phyloP scores from a whole-genome alignment of 2,797 vertebrate genomes.

The Peromyscus aztecus region DNA sequence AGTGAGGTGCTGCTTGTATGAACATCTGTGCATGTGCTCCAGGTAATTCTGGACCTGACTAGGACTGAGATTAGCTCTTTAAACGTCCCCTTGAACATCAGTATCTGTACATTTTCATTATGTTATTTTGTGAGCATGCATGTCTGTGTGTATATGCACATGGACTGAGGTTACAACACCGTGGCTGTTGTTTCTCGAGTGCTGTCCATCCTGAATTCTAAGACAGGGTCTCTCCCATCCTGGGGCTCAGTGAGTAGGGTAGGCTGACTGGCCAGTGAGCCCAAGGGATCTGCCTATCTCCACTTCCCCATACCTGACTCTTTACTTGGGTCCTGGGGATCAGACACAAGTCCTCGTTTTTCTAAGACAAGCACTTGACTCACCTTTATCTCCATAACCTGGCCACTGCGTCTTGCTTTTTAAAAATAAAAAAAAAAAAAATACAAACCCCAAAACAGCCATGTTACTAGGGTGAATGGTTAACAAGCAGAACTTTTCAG shows the following conservation, averaged over 20 bases:
- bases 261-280: not conserved
- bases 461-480: not conserved
- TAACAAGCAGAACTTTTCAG: not conserved
- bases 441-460: not conserved
- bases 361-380: not conserved
- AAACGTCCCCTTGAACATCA: not conserved
- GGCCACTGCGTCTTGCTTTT: not conserved
- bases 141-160: not conserved
- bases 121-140: not conserved
- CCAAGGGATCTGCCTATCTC: not conserved
- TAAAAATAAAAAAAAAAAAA: not conserved
- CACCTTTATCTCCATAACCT: not conserved
- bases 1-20: accelerated
- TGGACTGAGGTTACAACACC: not conserved
- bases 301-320: not conserved
- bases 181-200: not conserved
- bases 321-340: not conserved
- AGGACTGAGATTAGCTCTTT: not conserved
- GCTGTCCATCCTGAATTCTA: not conserved
- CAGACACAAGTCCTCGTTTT: not conserved
- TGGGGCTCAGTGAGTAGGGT: not conserved
- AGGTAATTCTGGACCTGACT: not conserved
- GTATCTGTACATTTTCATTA: not conserved
- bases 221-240: not conserved
- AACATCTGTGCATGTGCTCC: accelerated